phyloP scores from a whole-genome alignment of 2,888 invertebrate genomes.

The Dasypolia templi region DNA sequence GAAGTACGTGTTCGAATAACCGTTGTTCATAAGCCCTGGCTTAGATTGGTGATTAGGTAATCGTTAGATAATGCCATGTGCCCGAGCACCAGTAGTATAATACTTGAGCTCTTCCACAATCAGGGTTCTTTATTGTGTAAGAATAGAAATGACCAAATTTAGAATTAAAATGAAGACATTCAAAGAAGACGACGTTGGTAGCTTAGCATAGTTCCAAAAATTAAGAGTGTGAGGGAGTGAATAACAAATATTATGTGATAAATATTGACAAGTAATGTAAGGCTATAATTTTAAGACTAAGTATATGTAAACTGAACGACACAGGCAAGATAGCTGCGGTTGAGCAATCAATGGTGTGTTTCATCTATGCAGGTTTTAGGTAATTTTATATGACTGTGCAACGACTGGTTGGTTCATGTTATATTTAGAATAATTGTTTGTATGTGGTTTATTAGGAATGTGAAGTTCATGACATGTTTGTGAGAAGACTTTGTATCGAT shows the following conservation, averaged over 20 bases:
- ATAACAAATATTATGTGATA: constrained; percentile 62
- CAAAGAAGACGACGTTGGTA: constrained; percentile 47
- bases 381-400: constrained; percentile 44
- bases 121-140: constrained; percentile 64
- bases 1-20: constrained; percentile 50
- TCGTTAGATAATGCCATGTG: constrained; percentile 67
- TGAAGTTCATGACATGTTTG: constrained; percentile 79
- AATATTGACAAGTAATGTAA: constrained; percentile 60
- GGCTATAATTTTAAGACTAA: constrained; percentile 41
- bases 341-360: constrained; percentile 58
- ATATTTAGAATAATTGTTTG: constrained; percentile 47
- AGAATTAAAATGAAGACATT: constrained; percentile 47
- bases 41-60: constrained; percentile 50
- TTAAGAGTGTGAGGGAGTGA: constrained; percentile 41
- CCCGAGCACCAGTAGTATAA: constrained; percentile 72
- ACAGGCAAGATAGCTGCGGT: constrained; percentile 55
- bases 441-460: constrained; percentile 46
- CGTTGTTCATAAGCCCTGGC: constrained; percentile 44
- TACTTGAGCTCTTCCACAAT: constrained; percentile 62
- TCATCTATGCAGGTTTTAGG: constrained; percentile 59
- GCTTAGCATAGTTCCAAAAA: constrained; percentile 52
- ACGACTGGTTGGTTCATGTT: constrained; percentile 37
- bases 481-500: constrained; percentile 35
- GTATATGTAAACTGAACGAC: constrained; percentile 45
- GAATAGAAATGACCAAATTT: constrained; percentile 65